phyloP scores from a whole-genome alignment of 2,113 vertebrate species.

The Tursiops truncatus region DNA sequence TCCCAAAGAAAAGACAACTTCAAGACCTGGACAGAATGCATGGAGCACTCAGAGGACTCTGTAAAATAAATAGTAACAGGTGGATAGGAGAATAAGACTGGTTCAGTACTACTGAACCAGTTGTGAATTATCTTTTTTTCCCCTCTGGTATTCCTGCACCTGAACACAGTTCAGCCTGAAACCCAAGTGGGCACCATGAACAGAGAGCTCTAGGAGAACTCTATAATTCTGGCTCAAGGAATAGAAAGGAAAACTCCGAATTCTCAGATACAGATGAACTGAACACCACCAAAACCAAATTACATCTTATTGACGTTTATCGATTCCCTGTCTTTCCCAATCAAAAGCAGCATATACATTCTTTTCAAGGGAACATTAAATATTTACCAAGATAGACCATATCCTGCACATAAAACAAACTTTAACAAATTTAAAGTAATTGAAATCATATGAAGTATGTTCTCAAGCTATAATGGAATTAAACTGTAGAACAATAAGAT shows the following conservation, averaged over 20 bases:
- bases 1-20: background rate
- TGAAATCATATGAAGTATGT: background rate
- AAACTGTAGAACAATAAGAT: background rate
- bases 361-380: background rate
- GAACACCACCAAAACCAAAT: background rate
- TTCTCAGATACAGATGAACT: background rate
- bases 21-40: background rate
- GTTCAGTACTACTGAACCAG: background rate
- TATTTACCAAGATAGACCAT: background rate
- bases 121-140: background rate
- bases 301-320: background rate
- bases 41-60: background rate
- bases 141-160: background rate
- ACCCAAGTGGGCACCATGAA: background rate
- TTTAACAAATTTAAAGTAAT: conserved; percentile 9
- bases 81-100: background rate
- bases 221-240: background rate
- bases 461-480: background rate
- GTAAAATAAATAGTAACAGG: background rate
- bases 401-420: background rate
- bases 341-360: background rate
- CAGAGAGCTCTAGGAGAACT: background rate
- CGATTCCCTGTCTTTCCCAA: background rate
- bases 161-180: background rate
- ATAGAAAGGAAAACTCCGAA: background rate